Percentiles rank a stretch among this genome's conserved stretches.
Evolutionary conservation across 2,113 vertebrate genomes (phyloP).

Genomic region (Paraplagusia blochii): DNA sequence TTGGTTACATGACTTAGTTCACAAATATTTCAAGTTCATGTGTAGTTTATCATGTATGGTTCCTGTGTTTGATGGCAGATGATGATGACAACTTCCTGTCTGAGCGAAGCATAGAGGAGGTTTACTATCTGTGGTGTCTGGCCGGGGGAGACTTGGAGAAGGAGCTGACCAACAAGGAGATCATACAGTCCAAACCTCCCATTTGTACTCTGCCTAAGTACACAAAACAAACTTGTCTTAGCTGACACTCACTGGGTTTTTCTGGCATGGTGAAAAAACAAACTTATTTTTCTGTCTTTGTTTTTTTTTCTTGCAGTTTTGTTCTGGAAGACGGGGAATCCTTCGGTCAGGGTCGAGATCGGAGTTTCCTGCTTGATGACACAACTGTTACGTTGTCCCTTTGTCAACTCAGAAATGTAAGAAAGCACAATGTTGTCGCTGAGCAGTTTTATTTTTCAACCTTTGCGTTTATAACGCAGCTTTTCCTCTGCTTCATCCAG

Average conservation of each 20-base stretch:
- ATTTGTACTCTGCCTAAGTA: constrained; percentile 97
- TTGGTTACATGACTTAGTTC: background rate
- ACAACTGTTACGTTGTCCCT: constrained; percentile 92
- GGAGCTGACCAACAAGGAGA: constrained; percentile 94
- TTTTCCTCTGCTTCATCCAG: constrained; percentile 62
- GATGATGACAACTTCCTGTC: constrained; percentile 83
- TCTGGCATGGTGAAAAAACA: background rate
- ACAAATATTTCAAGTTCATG: too few species aligned
- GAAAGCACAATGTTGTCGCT: constrained; percentile 26
- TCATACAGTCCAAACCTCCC: constrained; percentile 95
- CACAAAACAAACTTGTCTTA: constrained; percentile 5
- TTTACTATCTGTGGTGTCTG: constrained; percentile 97
- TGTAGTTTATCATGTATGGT: background rate
- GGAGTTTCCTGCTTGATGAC: constrained; percentile 93
- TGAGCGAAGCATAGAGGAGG: constrained; percentile 91
- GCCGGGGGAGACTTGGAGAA: constrained; percentile 98
- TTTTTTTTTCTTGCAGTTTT: constrained; percentile 75
- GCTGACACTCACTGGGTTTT: background rate
- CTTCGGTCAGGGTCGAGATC: constrained; percentile 91
- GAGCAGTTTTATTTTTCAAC: background rate
- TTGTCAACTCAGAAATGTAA: constrained; percentile 92
- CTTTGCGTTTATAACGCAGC: background rate
- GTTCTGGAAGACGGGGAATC: constrained; percentile 95
- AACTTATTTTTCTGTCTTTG: background rate
- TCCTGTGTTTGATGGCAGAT: constrained; percentile 61